phyloP scores from a whole-genome alignment of 2,113 vertebrate species.

The Nothobranchius furzeri region DNA sequence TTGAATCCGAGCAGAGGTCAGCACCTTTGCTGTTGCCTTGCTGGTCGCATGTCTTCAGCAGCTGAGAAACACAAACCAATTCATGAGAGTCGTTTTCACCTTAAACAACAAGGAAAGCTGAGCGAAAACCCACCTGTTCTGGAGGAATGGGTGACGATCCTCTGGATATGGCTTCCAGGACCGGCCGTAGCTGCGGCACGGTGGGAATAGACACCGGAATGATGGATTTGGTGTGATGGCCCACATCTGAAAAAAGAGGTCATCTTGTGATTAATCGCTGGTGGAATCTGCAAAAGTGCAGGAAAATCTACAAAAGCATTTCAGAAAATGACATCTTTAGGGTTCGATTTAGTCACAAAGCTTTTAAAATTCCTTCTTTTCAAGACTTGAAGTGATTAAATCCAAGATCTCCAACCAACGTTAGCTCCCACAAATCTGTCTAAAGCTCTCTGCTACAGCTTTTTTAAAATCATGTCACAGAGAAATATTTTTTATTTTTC shows the following conservation, averaged over 20 bases:
- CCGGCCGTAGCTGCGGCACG: slow-evolving; percentile 87
- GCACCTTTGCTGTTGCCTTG: slow-evolving; percentile 48
- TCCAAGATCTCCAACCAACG: slow-evolving; percentile 9
- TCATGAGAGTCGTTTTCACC: background rate
- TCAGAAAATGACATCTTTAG: background rate
- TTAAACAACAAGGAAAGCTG: background rate
- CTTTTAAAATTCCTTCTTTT: too few species aligned
- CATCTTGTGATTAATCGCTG: slow-evolving; percentile 3
- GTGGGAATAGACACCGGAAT: slow-evolving; percentile 86
- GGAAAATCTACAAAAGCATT: background rate
- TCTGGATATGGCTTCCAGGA: slow-evolving; percentile 85
- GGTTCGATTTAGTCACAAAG: background rate
- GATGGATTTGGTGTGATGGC: slow-evolving; percentile 83
- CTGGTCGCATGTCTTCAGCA: slow-evolving; percentile 60
- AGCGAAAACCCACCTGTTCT: slow-evolving; percentile 82
- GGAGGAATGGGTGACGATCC: slow-evolving; percentile 85
- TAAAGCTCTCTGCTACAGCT: background rate
- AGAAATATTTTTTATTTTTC: background rate
- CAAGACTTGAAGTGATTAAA: slow-evolving; percentile 1
- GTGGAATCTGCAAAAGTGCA: background rate
- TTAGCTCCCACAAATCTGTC: slow-evolving; percentile 2
- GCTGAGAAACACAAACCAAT: slow-evolving; percentile 40
- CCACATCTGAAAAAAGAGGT: slow-evolving; percentile 79
- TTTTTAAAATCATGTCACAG: background rate
- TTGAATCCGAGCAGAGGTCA: slow-evolving; percentile 35